phyloP scores from a whole-genome alignment of 2,113 vertebrate genomes.

The Elanus axillaris region DNA sequence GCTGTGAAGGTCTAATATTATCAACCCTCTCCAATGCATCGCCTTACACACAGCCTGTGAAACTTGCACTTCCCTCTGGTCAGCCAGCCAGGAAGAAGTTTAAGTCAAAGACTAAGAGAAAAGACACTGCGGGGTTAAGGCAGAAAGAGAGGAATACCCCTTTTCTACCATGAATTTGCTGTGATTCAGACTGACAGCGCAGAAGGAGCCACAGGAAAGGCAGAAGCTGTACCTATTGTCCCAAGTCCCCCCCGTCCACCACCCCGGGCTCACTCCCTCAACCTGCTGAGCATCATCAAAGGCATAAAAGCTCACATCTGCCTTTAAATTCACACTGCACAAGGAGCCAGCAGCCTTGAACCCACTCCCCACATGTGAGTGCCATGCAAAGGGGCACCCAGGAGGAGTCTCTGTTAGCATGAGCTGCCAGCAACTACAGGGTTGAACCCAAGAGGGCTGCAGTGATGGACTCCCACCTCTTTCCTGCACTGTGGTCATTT shows the following conservation, averaged over 20 bases:
- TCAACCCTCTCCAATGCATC: rapidly evolving
- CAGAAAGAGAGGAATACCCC: neutral
- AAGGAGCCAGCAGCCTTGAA: neutral
- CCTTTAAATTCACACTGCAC: neutral
- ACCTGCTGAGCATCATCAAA: neutral
- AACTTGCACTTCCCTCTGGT: rapidly evolving
- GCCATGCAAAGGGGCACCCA: neutral
- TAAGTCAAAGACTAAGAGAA: neutral
- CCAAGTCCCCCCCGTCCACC: neutral
- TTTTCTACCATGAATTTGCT: neutral
- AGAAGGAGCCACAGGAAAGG: neutral
- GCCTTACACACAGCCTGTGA: neutral
- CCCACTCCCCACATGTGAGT: rapidly evolving
- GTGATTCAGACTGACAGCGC: too few species aligned
- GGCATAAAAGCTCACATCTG: neutral
- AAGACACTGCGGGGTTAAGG: neutral
- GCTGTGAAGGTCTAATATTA: rapidly evolving
- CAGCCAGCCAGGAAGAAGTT: neutral
- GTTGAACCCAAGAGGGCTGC: neutral
- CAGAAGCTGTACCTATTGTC: neutral
- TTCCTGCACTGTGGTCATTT: neutral
- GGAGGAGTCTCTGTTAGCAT: rapidly evolving
- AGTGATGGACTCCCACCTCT: too few species aligned
- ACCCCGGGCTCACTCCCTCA: neutral
- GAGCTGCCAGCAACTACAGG: rapidly evolving